These are phyloP conservation scores for Rhagoletis pomonella DNA, from an alignment of 1,140 invertebrate species.

Conservation along the genomic window DNA sequence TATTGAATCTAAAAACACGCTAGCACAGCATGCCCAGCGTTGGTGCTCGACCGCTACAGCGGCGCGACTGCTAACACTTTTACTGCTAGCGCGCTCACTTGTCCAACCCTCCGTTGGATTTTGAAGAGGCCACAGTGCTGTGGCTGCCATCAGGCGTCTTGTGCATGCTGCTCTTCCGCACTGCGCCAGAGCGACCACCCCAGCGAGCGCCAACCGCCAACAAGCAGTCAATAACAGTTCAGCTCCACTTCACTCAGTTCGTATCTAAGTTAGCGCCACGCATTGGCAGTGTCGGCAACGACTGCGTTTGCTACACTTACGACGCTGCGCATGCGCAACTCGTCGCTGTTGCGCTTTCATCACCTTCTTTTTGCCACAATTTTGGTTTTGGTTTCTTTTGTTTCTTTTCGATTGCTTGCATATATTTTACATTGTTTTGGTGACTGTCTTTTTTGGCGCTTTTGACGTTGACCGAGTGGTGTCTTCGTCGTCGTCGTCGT, in stretches of 20 bases:
- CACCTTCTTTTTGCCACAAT: not conserved
- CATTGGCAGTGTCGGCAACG: not conserved
- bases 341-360: conserved; percentile 11
- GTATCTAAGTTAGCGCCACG: no score
- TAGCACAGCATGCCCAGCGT: not conserved
- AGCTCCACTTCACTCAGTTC: not conserved
- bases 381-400: not conserved
- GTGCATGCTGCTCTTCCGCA: not conserved
- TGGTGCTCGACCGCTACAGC: not conserved
- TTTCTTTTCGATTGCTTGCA: not conserved
- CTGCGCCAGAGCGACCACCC: not conserved
- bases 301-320: not conserved
- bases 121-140: no score
- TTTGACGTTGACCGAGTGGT: not conserved
- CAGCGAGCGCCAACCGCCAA: not conserved
- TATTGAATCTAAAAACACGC: not conserved
- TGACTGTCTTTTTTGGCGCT: conserved; percentile 37
- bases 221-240: not conserved
- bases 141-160: not conserved
- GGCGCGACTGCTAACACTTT: conserved; percentile 9
- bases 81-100: not conserved
- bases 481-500: not conserved
- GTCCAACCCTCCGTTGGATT: no score
- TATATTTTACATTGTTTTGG: not conserved
- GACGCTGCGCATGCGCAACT: not conserved